Conservation (phyloP, 2,888 invertebrate species). For the Pristionchus fissidentatus region DNA sequence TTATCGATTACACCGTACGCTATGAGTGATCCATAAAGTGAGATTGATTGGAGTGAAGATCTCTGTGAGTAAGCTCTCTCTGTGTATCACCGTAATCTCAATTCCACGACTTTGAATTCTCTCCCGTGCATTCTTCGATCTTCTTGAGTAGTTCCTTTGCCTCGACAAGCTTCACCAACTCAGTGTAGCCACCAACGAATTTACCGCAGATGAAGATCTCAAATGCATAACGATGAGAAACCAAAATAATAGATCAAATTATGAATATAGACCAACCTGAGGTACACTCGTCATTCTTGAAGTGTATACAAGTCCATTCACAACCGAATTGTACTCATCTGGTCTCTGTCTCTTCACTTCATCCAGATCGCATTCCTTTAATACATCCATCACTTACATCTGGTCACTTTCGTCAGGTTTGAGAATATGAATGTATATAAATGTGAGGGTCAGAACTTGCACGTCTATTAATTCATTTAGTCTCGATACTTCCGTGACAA, state of each 20-base stretch:
- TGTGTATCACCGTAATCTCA: background rate
- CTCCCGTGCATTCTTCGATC: slow-evolving; percentile 46
- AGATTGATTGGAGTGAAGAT: background rate
- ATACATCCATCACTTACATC: background rate
- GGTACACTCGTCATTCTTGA: slow-evolving; percentile 62
- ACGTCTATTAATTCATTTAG: background rate
- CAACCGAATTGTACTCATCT: slow-evolving; percentile 58
- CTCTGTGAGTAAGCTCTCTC: background rate
- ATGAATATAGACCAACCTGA: slow-evolving; percentile 52
- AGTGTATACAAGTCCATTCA: slow-evolving; percentile 63
- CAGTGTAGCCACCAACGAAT: slow-evolving; percentile 69
- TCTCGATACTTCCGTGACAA: background rate
- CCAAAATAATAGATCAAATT: background rate
- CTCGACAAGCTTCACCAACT: slow-evolving; percentile 65
- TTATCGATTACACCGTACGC: background rate
- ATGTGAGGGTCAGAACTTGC: background rate
- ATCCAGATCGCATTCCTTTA: slow-evolving; percentile 60
- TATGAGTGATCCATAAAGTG: background rate
- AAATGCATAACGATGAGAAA: background rate
- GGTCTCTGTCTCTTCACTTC: slow-evolving; percentile 56
- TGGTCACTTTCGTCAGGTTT: background rate
- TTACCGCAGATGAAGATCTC: slow-evolving; percentile 67
- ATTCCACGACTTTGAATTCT: slow-evolving; percentile 29
- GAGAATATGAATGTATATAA: background rate
- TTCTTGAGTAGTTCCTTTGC: slow-evolving; percentile 57